Percentiles rank a stretch among this genome's conserved stretches.
phyloP scores from a whole-genome alignment of 2,113 vertebrate genomes.

The Centropristis striata region DNA sequence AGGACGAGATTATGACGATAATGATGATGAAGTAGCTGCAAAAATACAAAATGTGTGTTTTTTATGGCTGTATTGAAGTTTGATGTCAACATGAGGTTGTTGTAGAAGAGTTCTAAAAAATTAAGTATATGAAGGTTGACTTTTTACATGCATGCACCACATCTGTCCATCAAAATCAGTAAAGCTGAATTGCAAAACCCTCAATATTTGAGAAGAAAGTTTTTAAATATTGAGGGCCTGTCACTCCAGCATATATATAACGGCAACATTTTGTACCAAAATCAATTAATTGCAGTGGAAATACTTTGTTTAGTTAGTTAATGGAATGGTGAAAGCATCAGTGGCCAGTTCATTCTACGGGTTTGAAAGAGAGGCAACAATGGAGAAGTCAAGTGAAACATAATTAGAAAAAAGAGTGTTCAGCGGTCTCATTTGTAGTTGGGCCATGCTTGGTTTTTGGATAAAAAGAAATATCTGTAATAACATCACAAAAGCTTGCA shows the following conservation, averaged over 20 bases:
- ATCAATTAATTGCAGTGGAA: neutral
- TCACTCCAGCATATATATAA: neutral
- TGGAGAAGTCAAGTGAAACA: too few relatives aligned
- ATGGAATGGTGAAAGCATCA: too few relatives aligned
- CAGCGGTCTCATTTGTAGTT: too few relatives aligned
- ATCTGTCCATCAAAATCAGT: slow-evolving; percentile 9
- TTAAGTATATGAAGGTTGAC: neutral
- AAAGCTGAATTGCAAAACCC: neutral
- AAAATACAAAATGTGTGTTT: neutral
- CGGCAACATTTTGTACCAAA: neutral
- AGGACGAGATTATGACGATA: neutral
- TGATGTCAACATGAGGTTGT: neutral
- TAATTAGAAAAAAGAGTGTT: too few relatives aligned
- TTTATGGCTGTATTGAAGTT: neutral
- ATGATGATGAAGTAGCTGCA: neutral
- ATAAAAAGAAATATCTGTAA: too few relatives aligned
- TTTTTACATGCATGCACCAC: neutral
- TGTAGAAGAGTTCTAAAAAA: too few relatives aligned
- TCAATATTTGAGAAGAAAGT: neutral
- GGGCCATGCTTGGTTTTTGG: too few relatives aligned
- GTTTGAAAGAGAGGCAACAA: too few relatives aligned
- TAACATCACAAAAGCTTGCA: too few relatives aligned
- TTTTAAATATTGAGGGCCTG: neutral
- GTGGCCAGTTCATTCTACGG: too few relatives aligned
- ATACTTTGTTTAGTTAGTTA: neutral